phyloP scores from a whole-genome alignment of 2,888 invertebrate genomes.

The Torymus texanus region DNA sequence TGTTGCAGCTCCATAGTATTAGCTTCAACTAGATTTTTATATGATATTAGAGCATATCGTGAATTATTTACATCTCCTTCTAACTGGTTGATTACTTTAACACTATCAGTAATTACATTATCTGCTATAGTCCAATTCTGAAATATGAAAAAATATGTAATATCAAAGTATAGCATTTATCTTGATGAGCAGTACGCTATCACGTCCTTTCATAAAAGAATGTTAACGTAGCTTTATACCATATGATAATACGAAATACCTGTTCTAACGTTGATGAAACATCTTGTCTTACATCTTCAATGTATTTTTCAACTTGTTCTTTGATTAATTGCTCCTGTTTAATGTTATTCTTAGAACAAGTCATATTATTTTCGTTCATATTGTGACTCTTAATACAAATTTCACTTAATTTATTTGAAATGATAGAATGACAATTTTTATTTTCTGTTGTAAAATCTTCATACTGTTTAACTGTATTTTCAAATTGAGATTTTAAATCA shows the following conservation, averaged over 20 bases:
- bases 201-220: no score
- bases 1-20: conserved; percentile 60
- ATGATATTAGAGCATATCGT: conserved; percentile 58
- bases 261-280: conserved; percentile 61
- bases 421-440: conserved; percentile 56
- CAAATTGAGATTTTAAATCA: conserved; percentile 59
- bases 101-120: conserved; percentile 58
- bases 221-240: no score
- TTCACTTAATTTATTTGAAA: conserved; percentile 58
- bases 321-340: conserved; percentile 59
- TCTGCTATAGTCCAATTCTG: conserved; percentile 64
- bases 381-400: conserved; percentile 56
- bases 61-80: conserved; percentile 61
- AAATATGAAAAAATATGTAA: conserved; percentile 17
- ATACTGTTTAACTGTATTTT: conserved; percentile 54
- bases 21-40: conserved; percentile 60
- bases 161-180: background rate
- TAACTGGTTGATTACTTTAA: conserved; percentile 63
- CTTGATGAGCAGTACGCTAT: no score
- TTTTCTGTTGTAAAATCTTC: conserved; percentile 53
- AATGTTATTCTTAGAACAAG: conserved; percentile 54
- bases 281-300: conserved; percentile 60
- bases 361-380: conserved; percentile 56
- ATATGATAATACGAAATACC: conserved; percentile 57
- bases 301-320: conserved; percentile 60